Conservation (phyloP, 2,113 vertebrate species). For the Dicrurus megarhynchus region DNA sequence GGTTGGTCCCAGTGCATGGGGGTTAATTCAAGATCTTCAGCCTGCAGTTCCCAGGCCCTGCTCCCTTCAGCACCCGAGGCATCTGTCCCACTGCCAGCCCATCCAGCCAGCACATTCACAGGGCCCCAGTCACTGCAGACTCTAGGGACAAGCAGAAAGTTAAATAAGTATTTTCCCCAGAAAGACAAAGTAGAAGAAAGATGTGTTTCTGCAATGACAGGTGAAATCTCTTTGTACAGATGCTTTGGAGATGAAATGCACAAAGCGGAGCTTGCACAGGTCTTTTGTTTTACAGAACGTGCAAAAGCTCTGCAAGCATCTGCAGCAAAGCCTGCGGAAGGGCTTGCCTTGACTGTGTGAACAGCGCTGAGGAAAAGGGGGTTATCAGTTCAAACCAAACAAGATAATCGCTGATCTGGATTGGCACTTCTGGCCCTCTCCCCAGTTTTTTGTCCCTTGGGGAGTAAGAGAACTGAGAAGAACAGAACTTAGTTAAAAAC, state of each 20-base stretch:
- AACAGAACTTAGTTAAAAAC: not conserved
- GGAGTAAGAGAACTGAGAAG: not conserved
- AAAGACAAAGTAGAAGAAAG: not conserved
- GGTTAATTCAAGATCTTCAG: not conserved
- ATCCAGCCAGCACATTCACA: not conserved
- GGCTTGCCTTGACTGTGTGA: not conserved
- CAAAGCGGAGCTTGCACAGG: not conserved
- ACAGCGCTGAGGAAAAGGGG: not conserved
- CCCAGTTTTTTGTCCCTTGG: not conserved
- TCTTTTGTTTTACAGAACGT: not conserved
- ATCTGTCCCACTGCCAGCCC: not conserved
- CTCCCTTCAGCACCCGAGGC: fast-evolving
- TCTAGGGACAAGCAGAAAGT: not conserved
- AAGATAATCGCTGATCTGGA: not conserved
- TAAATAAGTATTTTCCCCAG: not conserved
- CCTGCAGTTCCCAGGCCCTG: not conserved
- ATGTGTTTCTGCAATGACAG: not conserved
- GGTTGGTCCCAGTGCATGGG: not conserved
- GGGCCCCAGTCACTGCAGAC: not conserved
- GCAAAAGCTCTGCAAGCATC: not conserved
- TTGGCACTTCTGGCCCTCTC: not conserved
- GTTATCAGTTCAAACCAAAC: not conserved
- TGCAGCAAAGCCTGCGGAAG: not conserved
- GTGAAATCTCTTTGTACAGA: not conserved
- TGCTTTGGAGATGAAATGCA: not conserved